Evolutionary conservation across 2,888 invertebrate species (phyloP).

Genomic region (Heliothis peltigera): DNA sequence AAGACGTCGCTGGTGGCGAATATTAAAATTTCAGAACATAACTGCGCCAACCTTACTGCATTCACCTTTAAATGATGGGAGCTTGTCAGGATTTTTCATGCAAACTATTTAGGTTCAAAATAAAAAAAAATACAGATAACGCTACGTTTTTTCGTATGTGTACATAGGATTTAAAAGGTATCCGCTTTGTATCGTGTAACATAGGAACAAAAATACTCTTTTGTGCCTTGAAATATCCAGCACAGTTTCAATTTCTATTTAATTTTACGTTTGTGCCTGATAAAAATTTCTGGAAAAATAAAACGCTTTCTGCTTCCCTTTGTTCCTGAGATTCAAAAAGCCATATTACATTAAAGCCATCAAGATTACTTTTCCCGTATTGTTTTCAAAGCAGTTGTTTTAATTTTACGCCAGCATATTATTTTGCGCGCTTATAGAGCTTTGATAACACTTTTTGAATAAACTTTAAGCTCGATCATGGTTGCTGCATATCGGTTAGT

Average conservation of each 20-base stretch:
- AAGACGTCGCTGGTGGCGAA: conserved; percentile 18
- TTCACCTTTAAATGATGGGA: background rate
- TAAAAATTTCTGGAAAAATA: background rate
- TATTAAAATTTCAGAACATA: conserved; percentile 32
- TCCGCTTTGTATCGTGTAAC: background rate
- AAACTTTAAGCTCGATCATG: conserved; percentile 5
- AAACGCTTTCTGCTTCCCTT: conserved; percentile 28
- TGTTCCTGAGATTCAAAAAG: conserved; percentile 14
- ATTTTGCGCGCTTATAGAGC: conserved; percentile 8
- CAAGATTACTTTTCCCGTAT: conserved; percentile 33
- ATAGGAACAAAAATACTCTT: background rate
- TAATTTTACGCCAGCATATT: conserved; percentile 32
- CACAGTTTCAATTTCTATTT: background rate
- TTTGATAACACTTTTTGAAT: conserved; percentile 13
- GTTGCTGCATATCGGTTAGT: background rate
- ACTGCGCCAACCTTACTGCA: conserved; percentile 9
- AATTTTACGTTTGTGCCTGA: background rate
- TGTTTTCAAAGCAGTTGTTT: conserved; percentile 40
- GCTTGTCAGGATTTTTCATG: background rate
- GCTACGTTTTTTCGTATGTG: background rate
- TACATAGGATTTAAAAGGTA: background rate
- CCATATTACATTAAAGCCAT: conserved; percentile 36
- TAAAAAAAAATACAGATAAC: background rate
- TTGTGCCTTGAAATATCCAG: background rate
- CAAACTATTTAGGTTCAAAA: background rate